Evolutionary conservation across 1,140 invertebrate species (phyloP).

Genomic region (Aradophagus sp.): DNA sequence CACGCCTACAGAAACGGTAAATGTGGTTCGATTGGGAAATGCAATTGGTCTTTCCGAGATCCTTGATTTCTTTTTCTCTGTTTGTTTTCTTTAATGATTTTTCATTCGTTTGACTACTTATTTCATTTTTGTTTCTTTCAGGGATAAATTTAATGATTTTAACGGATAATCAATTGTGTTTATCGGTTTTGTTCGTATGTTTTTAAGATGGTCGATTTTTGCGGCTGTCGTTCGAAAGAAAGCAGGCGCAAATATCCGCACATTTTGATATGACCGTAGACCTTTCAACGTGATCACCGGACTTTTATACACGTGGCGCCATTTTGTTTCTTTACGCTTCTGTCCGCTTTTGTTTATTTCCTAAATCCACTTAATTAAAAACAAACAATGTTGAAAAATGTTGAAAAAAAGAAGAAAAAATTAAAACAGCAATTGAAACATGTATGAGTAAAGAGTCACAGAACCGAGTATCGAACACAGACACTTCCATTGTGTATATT

Average conservation of each 20-base stretch:
- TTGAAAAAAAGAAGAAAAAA: constrained; percentile 4
- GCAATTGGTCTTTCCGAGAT: neutral
- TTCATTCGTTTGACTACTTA: too few species aligned
- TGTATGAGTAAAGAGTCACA: constrained; percentile 3
- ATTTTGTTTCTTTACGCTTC: constrained; percentile 60
- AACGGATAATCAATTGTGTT: constrained; percentile 24
- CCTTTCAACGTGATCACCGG: constrained; percentile 13
- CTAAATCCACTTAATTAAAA: constrained; percentile 16
- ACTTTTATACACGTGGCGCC: constrained; percentile 49
- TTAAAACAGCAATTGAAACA: too few species aligned
- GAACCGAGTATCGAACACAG: constrained; percentile 36
- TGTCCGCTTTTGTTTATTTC: constrained; percentile 56
- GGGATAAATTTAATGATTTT: constrained; percentile 9
- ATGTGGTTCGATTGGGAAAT: constrained; percentile 8
- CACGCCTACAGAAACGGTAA: constrained; percentile 14
- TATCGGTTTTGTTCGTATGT: constrained; percentile 51
- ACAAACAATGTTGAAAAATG: neutral
- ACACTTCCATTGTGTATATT: constrained; percentile 3
- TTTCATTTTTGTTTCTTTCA: too few species aligned
- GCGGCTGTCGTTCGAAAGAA: constrained; percentile 1
- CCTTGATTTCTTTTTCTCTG: neutral
- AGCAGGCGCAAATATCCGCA: constrained; percentile 7
- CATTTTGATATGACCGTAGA: constrained; percentile 13
- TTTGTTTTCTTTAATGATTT: constrained; percentile 6
- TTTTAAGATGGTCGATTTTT: constrained; percentile 32